Evolutionary conservation across 2,888 invertebrate genomes (phyloP), one percentile per base, ranked within the genome.

Genomic region (Melanostoma mellinum): DNA sequence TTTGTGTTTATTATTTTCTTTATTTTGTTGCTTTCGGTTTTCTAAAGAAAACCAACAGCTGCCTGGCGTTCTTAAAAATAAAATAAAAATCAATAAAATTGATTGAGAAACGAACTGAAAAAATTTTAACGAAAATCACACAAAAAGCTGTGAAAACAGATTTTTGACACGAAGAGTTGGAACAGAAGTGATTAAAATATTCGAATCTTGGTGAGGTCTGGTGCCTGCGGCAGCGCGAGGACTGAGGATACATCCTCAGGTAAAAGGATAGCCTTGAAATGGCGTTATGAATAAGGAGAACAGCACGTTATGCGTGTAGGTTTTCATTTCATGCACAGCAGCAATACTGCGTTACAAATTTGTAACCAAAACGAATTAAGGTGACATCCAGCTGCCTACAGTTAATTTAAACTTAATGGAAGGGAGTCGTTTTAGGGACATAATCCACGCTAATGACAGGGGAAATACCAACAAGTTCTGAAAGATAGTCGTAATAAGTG

Each of bases 371-470:
- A 30, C 74, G 55, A 79, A 84, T 79, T 84, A 61, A 36, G 74
- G 79, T 84, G 84, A 84, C 79, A 84, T 84, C 20, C 79, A 84
- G 84, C 79, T 84, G 84, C 84, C 79, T 74, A 53, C 69, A 42
- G 33, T 61, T 50, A 65, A 77, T 63, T 68, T 67, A 30, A 61
- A 73, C 52, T 40, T 53, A 36, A 33, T 20, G 50, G 42, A 40
- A 55, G 32, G 6, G 40, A 56, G 40, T 72, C 20, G n/a, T 33
- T 46, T 56, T 40, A 32, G 71, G 10, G 69, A 72, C 61, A 58
- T 40, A 10, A 40, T 56, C 30, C 44, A 44, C n/a, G 40, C 60
- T 78, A 78, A 78, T 73, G 67, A 56, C 5, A 55, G 72, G 67
- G 67, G 72, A 67, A 46, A 35, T 36, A n/a, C 36, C 10, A 10